Evolutionary conservation across 1,140 invertebrate genomes (phyloP).

Genomic region (Drosophila biarmipes): DNA sequence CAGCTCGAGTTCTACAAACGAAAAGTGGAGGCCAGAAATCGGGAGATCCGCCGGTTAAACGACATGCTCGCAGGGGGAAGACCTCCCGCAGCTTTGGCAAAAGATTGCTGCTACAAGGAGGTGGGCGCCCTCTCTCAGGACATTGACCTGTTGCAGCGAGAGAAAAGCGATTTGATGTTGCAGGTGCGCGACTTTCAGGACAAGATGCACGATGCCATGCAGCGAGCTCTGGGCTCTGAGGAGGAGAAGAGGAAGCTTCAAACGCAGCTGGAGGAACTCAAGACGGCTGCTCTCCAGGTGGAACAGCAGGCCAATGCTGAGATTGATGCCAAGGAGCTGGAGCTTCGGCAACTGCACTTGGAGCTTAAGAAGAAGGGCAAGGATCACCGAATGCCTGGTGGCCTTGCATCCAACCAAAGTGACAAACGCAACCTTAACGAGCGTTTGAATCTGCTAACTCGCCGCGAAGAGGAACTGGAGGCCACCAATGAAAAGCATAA

Average conservation of each 20-base stretch:
- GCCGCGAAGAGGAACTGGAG: constrained; percentile 63
- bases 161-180: constrained; percentile 86
- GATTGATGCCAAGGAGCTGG: constrained; percentile 70
- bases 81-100: constrained; percentile 85
- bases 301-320: constrained; percentile 86
- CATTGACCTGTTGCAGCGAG: constrained; percentile 85
- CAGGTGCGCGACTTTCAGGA: constrained; percentile 86
- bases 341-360: constrained; percentile 47
- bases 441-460: constrained; percentile 60
- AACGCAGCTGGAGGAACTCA: constrained; percentile 87
- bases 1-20: constrained; percentile 70
- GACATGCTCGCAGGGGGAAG: constrained; percentile 86
- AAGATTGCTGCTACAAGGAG: constrained; percentile 87
- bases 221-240: constrained; percentile 87
- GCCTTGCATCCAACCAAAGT: constrained; percentile 2
- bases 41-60: constrained; percentile 87
- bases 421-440: constrained; percentile 70
- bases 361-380: constrained; percentile 39
- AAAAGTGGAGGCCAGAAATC: constrained; percentile 85
- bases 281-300: constrained; percentile 87
- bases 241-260: constrained; percentile 87
- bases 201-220: constrained; percentile 89
- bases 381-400: constrained; percentile 14
- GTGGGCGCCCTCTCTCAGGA: constrained; percentile 84
- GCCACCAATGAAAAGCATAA: constrained; percentile 69